phyloP scores from a whole-genome alignment of 2,797 vertebrate species.

The Hydrophis major region DNA sequence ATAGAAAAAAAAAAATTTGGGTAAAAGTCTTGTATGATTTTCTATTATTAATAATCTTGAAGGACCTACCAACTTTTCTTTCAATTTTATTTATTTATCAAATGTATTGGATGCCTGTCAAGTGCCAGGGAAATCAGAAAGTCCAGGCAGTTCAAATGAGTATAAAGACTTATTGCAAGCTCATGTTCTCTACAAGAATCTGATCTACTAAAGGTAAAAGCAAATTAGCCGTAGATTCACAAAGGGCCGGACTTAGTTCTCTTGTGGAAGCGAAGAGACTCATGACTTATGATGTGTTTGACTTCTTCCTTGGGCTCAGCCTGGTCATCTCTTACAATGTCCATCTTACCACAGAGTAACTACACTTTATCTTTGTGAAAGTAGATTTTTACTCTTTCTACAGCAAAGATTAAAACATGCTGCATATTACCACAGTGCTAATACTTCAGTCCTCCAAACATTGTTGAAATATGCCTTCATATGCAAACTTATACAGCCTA shows the following conservation, averaged over 20 bases:
- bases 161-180: neutral
- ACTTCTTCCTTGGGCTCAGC: neutral
- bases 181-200: neutral
- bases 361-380: neutral
- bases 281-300: neutral
- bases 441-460: neutral
- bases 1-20: neutral
- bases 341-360: neutral
- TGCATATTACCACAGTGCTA: neutral
- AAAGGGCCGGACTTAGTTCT: neutral
- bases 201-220: neutral
- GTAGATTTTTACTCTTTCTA: neutral
- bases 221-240: neutral
- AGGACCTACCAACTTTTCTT: neutral
- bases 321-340: neutral
- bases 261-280: neutral
- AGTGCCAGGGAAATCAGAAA: neutral
- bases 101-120: neutral
- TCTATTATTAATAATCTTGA: neutral
- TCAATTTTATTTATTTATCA: neutral
- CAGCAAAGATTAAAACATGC: neutral
- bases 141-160: neutral
- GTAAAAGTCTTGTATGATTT: neutral
- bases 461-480: neutral
- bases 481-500: neutral